Conservation (phyloP, 1,140 invertebrate species). For the Drosophila sturtevanti region DNA sequence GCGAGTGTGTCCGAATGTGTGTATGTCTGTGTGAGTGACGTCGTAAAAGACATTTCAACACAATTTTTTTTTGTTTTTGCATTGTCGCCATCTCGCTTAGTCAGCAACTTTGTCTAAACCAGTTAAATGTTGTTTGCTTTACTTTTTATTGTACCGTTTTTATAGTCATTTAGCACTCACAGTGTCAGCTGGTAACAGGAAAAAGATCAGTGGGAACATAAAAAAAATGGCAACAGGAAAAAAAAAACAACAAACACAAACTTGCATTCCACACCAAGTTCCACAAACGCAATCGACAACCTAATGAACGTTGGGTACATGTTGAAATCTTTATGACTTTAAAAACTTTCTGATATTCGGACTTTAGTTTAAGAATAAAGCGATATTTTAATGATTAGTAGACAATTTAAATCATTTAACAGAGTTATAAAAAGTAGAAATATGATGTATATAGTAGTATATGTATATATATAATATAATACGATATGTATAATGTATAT, state of each 20-base stretch:
- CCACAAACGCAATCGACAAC: background rate
- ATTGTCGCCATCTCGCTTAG: background rate
- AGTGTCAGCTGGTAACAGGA: constrained; percentile 4
- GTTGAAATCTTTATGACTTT: background rate
- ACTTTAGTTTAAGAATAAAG: too few species aligned
- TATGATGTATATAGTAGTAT: too few species aligned
- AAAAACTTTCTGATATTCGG: background rate
- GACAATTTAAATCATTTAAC: too few species aligned
- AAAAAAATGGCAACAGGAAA: background rate
- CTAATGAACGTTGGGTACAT: background rate
- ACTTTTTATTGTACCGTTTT: constrained; percentile 2
- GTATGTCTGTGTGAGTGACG: background rate
- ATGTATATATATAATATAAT: too few species aligned
- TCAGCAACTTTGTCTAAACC: background rate
- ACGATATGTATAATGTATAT: too few species aligned
- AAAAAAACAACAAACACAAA: background rate
- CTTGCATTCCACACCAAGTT: background rate
- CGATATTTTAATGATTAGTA: too few species aligned
- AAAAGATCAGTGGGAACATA: background rate
- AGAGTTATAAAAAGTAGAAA: too few species aligned
- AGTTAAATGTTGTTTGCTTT: background rate
- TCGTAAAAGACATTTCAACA: background rate
- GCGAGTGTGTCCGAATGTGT: too few species aligned
- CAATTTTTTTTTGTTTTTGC: background rate
- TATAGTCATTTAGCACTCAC: constrained; percentile 4